Base-by-base conservation (phyloP, 1,140 invertebrate genomes). In the Drosophila kurseongensis region DNA sequence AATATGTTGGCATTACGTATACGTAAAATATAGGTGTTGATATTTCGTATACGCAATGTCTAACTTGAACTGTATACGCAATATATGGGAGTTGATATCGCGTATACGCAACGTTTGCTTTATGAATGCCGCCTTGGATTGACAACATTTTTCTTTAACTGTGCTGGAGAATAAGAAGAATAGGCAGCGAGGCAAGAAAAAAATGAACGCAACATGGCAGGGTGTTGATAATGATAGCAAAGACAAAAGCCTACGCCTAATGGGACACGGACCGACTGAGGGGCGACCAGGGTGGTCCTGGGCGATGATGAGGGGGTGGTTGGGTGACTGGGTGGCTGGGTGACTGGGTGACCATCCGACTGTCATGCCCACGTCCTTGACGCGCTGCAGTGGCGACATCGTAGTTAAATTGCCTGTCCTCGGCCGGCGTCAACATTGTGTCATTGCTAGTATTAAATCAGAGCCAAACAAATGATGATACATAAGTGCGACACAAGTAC, bases 351-450 rank as follows among this genome's bases (percentile, higher is more conserved):
- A 14, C 42, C 36, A 58, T 66, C 60, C 44, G 52, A 48, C 36
- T 58, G 68, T 10, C 44, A 42, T 6, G 38, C 42, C 18, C 40
- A 60, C 69, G 80, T 80, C 78, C 82, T 78, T 84, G 81, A 58
- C 50, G 52, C 54, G 44, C 57, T 84, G 72, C 76, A 80, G 48
- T 66, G 60, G 63, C 72, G 73, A 72, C 68, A 74, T 73, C 78
- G 47, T 74, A 85, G 81, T 86, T 86, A 85, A 85, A 85, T 85
- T 85, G 81, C 81, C 81, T 81, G 82, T 85, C 83, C 78, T 81
- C 69, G 69, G 59, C 38, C 51, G 45, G 35, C 66, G 66, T 50
- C 68, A 72, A 71, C 68, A 58, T 71, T 72, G 68, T 76, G 80
- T 60, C 79, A 66, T 65, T 83, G 69, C 75, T 62, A 62, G 67